These are phyloP conservation scores for Myotis planiceps DNA, from an alignment of 2,797 vertebrate genomes.

Conservation along the genomic window DNA sequence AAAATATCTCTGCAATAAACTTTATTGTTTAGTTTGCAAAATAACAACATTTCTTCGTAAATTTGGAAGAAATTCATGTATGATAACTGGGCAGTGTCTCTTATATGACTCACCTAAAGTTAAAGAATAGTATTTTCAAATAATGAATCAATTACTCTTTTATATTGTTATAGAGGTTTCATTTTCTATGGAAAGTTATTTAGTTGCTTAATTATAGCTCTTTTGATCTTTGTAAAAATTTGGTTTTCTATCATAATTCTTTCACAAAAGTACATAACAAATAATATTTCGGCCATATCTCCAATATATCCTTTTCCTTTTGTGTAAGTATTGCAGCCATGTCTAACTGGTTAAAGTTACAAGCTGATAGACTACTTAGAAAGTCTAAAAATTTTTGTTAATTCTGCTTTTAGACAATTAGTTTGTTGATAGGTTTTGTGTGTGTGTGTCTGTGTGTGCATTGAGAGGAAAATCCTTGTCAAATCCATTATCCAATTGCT, in stretches of 20 bases:
- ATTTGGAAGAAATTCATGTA: background rate
- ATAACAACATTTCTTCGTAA: background rate
- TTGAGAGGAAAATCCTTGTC: background rate
- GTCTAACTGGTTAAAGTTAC: background rate
- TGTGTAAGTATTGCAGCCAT: background rate
- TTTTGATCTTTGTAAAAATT: background rate
- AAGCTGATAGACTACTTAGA: background rate
- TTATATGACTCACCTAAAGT: background rate
- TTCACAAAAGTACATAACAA: background rate
- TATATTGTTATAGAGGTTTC: background rate
- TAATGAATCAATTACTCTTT: background rate
- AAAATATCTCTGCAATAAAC: background rate
- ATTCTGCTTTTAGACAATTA: background rate
- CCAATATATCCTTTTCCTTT: background rate
- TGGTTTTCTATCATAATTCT: background rate
- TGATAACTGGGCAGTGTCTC: background rate
- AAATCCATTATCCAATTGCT: background rate
- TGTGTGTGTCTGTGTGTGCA: too few relatives aligned
- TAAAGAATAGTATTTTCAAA: background rate
- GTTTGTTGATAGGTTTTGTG: background rate
- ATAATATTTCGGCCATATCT: background rate
- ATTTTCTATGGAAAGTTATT: background rate
- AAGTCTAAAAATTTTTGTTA: background rate
- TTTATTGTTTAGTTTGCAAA: background rate
- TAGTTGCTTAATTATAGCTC: background rate